These are phyloP conservation scores for Ranitomeya imitator DNA, from an alignment of 2,113 vertebrate genomes.

Conservation along the genomic window DNA sequence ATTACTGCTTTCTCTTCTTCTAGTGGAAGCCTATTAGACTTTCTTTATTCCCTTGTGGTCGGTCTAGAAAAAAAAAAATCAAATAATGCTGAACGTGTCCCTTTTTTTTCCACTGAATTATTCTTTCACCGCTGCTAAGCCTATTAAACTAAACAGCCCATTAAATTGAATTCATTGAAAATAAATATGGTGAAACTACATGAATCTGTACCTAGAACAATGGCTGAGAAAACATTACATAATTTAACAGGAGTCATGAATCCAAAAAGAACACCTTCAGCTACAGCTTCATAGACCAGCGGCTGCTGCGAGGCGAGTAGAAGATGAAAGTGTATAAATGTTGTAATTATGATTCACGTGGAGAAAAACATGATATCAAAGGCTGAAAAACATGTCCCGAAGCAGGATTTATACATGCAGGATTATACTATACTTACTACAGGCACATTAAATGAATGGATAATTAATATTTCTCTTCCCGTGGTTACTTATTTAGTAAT, in stretches of 20 bases:
- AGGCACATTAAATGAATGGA: not conserved
- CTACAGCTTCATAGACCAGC: no score
- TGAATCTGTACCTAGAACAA: not conserved
- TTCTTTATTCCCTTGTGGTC: not conserved
- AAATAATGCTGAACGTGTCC: slow-evolving; percentile 1
- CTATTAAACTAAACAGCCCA: not conserved
- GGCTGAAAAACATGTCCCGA: no score
- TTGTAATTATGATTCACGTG: no score
- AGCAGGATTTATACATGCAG: not conserved
- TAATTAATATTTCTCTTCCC: no score
- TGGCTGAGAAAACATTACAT: not conserved
- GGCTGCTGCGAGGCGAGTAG: no score
- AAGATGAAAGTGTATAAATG: no score
- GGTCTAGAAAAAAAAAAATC: not conserved
- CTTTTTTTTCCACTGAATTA: not conserved
- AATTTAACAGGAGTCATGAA: not conserved
- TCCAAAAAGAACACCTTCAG: no score
- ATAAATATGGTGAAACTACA: not conserved
- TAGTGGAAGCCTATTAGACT: not conserved
- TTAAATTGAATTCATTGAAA: not conserved
- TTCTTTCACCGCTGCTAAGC: not conserved
- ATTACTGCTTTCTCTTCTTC: slow-evolving; percentile 19
- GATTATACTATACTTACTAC: not conserved
- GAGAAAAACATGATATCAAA: no score
- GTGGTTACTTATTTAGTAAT: not conserved